Base-by-base conservation (phyloP, 2,113 vertebrate genomes). In the Salvelinus fontinalis region DNA sequence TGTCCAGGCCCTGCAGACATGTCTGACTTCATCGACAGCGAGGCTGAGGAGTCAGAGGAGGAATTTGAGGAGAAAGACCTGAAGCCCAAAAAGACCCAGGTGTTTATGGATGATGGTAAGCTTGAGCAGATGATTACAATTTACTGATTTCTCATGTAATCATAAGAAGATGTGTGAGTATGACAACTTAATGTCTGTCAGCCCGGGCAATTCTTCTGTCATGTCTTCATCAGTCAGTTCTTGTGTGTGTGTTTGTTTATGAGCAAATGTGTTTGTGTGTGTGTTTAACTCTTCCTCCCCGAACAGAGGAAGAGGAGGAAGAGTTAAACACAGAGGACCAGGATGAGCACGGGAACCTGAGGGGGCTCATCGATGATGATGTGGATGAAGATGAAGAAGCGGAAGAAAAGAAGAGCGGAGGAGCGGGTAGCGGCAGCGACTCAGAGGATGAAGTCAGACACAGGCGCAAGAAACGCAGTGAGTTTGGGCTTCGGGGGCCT, bases 11-110 rank as follows among this genome's bases (percentile, higher is more conserved):
- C 86, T 81, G 80, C 82, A 86, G 70, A 80, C 82, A 97, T 97
- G 96, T 96, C 95, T 77, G 96, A 95, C 87, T 97, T 97, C 0
- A 95, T 97, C 72, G 96, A 96, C 80, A 97, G 95, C 0, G 96
- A 97, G 88, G 96, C 96, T 0, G 96, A 97, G 86, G 96, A 97
- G 71, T 96, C 96, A 0, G 96, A 97, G 75, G 96, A 96, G 77
- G 96, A 97, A 18, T 71, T 96, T 81, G 94, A 95, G 79, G 95
- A 95, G 11, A 94, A 94, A n/a, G 94, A 94, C 8, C 90, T 94
- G 34, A 92, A 96, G 16, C 89, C 94, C 71, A 94, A 94, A 76
- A 93, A 93, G 75, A 90, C 90, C 54, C 96, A 96, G 88, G 95
- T 94, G 72, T 95, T 95, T 86, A 93, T 94, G 57, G 94, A 85